Percentiles rank a stretch among this genome's conserved stretches.
Conservation (phyloP, 2,113 vertebrate genomes). For the Columba janthina region DNA sequence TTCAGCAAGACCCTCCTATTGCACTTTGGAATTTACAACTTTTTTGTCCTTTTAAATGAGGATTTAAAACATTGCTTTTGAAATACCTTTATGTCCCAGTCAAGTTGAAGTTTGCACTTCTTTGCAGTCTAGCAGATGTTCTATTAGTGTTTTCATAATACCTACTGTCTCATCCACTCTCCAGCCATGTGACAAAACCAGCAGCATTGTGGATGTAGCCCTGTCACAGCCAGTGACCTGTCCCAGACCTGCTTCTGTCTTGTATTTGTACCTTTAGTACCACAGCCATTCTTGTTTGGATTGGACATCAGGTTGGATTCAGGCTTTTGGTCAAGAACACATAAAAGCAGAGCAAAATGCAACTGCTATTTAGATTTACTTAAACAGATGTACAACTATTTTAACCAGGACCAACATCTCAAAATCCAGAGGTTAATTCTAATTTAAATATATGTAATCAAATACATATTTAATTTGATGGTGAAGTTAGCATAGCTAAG, state of each 20-base stretch:
- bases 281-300: neutral
- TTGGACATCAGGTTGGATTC: neutral
- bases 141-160: neutral
- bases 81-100: neutral
- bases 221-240: neutral
- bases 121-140: neutral
- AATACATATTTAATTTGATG: neutral
- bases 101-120: neutral
- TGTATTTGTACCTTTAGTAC: neutral
- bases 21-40: neutral
- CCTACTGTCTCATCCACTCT: neutral
- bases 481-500: neutral
- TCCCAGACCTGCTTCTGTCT: neutral
- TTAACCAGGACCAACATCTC: neutral
- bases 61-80: neutral
- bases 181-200: neutral
- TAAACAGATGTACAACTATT: neutral
- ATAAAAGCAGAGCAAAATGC: neutral
- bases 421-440: neutral
- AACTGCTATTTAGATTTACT: neutral
- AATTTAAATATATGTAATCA: neutral
- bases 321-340: neutral
- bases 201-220: accelerated
- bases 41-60: neutral
- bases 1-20: neutral